Evolutionary conservation across 2,888 invertebrate genomes (phyloP).

Genomic region (Chaetogeoica ovagalla): DNA sequence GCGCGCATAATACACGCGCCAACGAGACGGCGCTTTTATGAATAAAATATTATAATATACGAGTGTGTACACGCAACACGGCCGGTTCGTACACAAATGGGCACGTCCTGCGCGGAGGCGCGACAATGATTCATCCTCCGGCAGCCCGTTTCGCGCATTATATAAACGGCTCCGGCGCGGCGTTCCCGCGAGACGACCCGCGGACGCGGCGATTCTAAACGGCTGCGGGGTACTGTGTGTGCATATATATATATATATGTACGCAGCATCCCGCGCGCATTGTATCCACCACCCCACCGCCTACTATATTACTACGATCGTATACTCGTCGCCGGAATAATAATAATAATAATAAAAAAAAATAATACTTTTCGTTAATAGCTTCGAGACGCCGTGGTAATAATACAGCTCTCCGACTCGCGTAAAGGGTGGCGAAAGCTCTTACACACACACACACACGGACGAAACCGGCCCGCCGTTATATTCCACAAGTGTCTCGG

Average conservation of each 20-base stretch:
- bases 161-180: conserved; percentile 21
- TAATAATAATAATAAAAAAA: not conserved
- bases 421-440: conserved; percentile 35
- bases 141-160: not conserved
- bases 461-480: not conserved
- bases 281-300: no score
- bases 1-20: not conserved
- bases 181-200: conserved; percentile 33
- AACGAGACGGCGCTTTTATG: not conserved
- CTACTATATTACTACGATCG: no score
- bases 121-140: conserved; percentile 50
- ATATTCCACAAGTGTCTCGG: conserved; percentile 47
- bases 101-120: conserved; percentile 32
- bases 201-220: conserved; percentile 19
- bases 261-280: not conserved
- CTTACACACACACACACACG: conserved; percentile 33
- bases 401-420: not conserved
- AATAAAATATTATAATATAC: conserved; percentile 31
- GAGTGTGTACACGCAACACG: no score
- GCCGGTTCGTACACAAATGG: conserved; percentile 27
- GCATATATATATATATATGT: not conserved
- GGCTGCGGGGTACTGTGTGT: not conserved
- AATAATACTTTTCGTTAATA: conserved; percentile 45
- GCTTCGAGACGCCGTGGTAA: conserved; percentile 17
- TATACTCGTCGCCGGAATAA: no score